Conservation (phyloP, 2,797 vertebrate genomes). For the Iguana delicatissima region DNA sequence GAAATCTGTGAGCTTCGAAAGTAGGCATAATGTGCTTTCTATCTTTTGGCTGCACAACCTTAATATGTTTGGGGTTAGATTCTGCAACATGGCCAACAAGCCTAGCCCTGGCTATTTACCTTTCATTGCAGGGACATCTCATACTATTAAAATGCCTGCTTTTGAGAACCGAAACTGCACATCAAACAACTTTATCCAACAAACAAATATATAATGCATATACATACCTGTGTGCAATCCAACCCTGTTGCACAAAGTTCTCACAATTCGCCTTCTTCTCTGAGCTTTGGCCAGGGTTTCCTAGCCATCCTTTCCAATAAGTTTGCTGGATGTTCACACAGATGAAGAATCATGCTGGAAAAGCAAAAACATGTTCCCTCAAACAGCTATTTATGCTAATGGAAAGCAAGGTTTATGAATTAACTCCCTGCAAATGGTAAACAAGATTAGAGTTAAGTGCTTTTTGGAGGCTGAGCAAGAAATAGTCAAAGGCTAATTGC, state of each 20-base stretch:
- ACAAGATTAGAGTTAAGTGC: conserved; percentile 64
- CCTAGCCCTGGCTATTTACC: too few species aligned
- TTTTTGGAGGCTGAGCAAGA: conserved; percentile 60
- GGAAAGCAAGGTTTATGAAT: conserved; percentile 57
- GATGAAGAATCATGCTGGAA: conserved; percentile 30
- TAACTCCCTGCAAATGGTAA: conserved; percentile 62
- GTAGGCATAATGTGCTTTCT: too few species aligned
- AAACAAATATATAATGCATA: not conserved
- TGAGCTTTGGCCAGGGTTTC: not conserved
- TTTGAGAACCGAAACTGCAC: too few species aligned
- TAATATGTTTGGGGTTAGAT: too few species aligned
- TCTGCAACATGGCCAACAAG: too few species aligned
- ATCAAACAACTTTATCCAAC: too few species aligned
- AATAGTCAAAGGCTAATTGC: conserved; percentile 68
- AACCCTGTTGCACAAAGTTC: not conserved
- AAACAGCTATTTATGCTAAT: conserved; percentile 68
- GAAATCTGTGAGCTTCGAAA: too few species aligned
- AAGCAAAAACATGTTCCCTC: conserved; percentile 44
- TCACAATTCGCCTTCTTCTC: too few species aligned
- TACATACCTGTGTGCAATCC: not conserved
- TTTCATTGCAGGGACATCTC: too few species aligned
- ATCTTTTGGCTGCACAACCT: too few species aligned
- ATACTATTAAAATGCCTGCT: too few species aligned
- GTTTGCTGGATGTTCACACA: not conserved
- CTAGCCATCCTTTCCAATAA: not conserved